Evolutionary conservation across 2,113 vertebrate species (phyloP).

Genomic region (Rostratula benghalensis): DNA sequence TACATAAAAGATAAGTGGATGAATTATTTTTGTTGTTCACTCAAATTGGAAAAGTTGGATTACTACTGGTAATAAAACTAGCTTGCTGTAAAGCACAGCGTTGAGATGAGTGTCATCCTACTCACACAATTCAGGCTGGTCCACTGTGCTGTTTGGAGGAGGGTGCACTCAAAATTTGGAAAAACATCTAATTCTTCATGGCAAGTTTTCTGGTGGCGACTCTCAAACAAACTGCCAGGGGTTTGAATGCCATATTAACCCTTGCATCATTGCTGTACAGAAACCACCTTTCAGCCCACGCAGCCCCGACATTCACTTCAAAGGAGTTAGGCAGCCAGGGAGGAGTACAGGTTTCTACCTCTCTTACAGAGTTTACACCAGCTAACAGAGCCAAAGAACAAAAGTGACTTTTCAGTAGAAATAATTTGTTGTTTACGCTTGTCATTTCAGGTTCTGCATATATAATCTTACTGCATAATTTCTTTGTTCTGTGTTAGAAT

Average conservation of each 20-base stretch:
- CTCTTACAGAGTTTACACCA: background rate
- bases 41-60: background rate
- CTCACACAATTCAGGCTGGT: background rate
- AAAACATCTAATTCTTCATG: background rate
- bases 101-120: background rate
- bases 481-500: background rate
- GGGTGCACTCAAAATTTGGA: background rate
- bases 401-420: background rate
- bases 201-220: background rate
- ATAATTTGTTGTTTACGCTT: background rate
- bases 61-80: background rate
- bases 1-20: background rate
- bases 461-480: background rate
- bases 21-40: background rate
- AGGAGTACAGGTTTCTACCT: background rate
- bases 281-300: background rate
- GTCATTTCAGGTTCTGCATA: background rate
- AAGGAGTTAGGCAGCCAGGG: background rate
- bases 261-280: background rate
- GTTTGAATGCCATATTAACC: background rate
- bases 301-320: background rate
- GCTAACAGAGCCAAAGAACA: background rate
- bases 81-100: background rate
- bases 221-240: background rate
- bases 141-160: background rate